These are phyloP conservation scores for Malachius bipustulatus DNA, from an alignment of 2,888 invertebrate species.

Conservation along the genomic window DNA sequence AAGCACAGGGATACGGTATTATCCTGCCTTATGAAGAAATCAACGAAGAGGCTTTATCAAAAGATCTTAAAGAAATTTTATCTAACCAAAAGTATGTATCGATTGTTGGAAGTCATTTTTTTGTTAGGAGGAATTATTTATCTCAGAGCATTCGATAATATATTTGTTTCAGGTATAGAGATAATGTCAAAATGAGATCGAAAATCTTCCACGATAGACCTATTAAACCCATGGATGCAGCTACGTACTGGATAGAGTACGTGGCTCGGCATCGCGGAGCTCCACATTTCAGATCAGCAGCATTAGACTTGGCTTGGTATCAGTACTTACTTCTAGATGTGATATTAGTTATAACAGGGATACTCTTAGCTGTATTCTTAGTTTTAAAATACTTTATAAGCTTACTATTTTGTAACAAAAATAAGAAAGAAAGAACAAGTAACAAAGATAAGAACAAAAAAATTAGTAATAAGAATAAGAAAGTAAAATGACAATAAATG, in stretches of 20 bases:
- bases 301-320: conserved; percentile 23
- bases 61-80: conserved; percentile 16
- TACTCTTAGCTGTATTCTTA: not conserved
- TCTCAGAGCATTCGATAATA: no score
- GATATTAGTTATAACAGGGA: conserved; percentile 8
- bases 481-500: no score
- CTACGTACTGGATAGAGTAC: conserved; percentile 29
- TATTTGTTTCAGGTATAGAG: conserved; percentile 21
- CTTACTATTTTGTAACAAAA: no score
- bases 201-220: no score
- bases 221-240: conserved; percentile 24
- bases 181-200: conserved; percentile 22
- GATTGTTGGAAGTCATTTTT: not conserved
- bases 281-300: conserved; percentile 25
- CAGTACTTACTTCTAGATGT: conserved; percentile 27
- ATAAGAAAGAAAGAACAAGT: no score
- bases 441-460: no score
- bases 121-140: no score
- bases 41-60: conserved; percentile 15
- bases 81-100: conserved; percentile 15
- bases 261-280: conserved; percentile 27
- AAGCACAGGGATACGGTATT: conserved; percentile 16
- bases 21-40: conserved; percentile 15
- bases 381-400: no score
- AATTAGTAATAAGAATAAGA: no score